Evolutionary conservation across 2,113 vertebrate species (phyloP), one percentile per base, ranked within the genome.

Genomic region (Patagioenas fasciata): DNA sequence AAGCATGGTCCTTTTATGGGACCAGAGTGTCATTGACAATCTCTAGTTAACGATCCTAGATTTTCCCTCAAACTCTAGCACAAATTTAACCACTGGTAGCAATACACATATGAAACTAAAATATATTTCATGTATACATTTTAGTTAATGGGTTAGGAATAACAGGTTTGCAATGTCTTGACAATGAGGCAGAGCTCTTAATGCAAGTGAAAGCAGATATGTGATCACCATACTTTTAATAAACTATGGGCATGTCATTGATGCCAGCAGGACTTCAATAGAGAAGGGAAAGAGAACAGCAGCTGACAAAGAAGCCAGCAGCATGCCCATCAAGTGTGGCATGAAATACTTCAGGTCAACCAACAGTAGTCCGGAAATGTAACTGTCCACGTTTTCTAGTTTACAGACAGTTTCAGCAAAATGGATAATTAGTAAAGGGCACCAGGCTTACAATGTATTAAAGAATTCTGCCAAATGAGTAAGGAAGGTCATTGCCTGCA

Each of bases 151-250:
- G 70, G 42, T 80, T 88, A 58, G 40, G 64, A 69, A 57, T 70
- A 79, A 47, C n/a, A 71, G 56, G 16, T 74, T 90, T 93, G 79
- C 48, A 28, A 18, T 40, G 16, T 66, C 61, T 44, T 86, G 57
- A 85, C 69, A 86, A 48, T 56, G 69, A 81, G 57, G 53, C 88
- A 91, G 61, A 81, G 61, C 71, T 80, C 56, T 62, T 93, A 71
- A 53, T 42, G 51, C 48, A 72, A 84, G 80, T 0, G 0, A 84
- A 93, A 89, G 48, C 65, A 90, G 65, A 72, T 93, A 80, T 90
- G 28, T 64, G 67, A 79, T 75, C 57, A 67, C 75, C 0, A 1
- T 17, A 60, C 53, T 91, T 93, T 74, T 88, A 31, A 71, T 74
- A 67, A 92, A 67, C 79, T 88, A 11, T 0, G 2, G 64, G 75